These are phyloP conservation scores for Bovichtus variegatus DNA, from an alignment of 2,797 vertebrate species.

Conservation along the genomic window DNA sequence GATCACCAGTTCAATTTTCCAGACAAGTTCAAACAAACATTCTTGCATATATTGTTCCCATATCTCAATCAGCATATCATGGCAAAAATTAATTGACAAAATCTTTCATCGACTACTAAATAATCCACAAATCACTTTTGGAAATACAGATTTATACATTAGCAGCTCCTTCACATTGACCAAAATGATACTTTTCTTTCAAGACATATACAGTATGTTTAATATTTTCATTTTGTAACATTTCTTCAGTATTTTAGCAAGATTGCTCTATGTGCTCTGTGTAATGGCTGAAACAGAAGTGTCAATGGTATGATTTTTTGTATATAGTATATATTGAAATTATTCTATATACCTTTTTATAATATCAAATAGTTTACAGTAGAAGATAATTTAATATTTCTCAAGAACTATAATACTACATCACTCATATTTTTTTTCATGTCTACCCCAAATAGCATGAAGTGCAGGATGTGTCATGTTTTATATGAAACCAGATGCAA, in stretches of 20 bases:
- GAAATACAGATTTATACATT: neutral
- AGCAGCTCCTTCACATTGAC: neutral
- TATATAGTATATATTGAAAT: constrained; percentile 40
- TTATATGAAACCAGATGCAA: neutral
- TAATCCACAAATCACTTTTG: neutral
- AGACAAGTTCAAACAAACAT: neutral
- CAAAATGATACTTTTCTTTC: constrained; percentile 25
- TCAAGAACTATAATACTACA: constrained; percentile 1
- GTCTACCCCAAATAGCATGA: neutral
- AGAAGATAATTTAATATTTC: constrained; percentile 28
- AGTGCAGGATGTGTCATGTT: constrained; percentile 13
- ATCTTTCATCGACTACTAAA: neutral
- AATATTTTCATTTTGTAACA: neutral
- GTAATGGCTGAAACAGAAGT: constrained; percentile 9
- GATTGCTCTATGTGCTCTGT: neutral
- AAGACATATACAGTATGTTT: neutral
- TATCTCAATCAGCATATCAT: neutral
- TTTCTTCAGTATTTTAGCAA: constrained; percentile 14
- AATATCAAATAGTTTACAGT: constrained; percentile 34
- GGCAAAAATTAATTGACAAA: neutral
- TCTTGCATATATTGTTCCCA: neutral
- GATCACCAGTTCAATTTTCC: neutral
- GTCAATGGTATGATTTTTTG: constrained; percentile 10
- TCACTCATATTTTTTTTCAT: neutral
- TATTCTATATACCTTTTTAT: constrained; percentile 34